Evolutionary conservation across 2,888 invertebrate genomes (phyloP), one percentile per base, ranked within the genome.

Genomic region (Panzeria rudis): DNA sequence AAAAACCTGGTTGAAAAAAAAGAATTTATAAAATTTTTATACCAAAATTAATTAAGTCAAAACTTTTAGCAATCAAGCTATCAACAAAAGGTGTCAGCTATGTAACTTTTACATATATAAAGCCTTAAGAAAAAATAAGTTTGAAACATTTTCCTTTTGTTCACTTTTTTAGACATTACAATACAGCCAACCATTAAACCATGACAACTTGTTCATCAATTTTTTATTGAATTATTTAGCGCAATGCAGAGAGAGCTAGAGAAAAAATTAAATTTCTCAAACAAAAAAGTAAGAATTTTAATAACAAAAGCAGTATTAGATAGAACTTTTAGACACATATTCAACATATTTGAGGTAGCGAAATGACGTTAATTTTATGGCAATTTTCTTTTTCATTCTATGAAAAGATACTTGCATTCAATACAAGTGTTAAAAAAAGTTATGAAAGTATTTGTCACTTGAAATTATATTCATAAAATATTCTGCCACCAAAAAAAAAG

Each of bases 11-110:
- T 13, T 59, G 87, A 87, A 87, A 86, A 76, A 88, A 87, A 89
- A 29, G 5, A n/a, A 90, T 91, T 15, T 29, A 71, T 90, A 91
- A 91, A 91, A 91, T 11, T 91, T 91, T 90, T 89, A 91, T 91
- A 90, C 90, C 44, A 41, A 85, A 85, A 82, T 78, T 75, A 85
- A 82, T 82, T 78, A 62, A 59, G 59, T 29, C 41, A 71, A 82
- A 82, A 38, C 68, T 85, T 66, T 73, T 44, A 66, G 25, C 54
- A 32, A 20, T 41, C 17, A 20, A 44, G 13, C 75, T 41, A 38
- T n/a, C 52, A 78, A 72, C 13, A 23, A 56, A 35, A 73, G 50
- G 44, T 78, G 71, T 41, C 76, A n/a, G 62, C 38, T 20, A 23
- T 5, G 15, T 13, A 75, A 62, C 25, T 32, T 50, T 20, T 4